Evolutionary conservation across 2,888 invertebrate species (phyloP).

Genomic region (Pyrrhosoma nymphula): DNA sequence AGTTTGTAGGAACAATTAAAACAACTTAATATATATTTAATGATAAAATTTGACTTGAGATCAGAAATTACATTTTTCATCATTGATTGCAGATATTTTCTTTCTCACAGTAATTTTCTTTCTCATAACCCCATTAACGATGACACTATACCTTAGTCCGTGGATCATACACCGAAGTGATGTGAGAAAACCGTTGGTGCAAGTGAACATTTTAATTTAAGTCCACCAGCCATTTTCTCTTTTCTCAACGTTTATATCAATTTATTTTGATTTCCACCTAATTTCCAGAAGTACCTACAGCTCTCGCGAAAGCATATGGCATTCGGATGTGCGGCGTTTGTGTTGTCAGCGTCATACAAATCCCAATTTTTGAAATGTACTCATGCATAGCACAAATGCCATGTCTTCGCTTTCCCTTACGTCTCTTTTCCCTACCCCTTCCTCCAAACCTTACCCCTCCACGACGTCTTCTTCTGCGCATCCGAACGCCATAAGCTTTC

Average conservation of each 20-base stretch:
- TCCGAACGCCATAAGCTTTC: no score
- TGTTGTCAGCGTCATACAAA: no score
- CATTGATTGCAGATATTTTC: not conserved
- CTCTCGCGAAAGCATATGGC: no score
- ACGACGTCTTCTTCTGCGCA: no score
- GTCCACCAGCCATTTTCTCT: no score
- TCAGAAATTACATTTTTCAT: not conserved
- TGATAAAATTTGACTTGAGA: not conserved
- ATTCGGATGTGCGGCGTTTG: no score
- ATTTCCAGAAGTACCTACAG: not conserved
- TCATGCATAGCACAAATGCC: no score
- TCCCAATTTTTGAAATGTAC: no score
- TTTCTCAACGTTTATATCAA: not conserved
- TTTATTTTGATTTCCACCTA: not conserved
- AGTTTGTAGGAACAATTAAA: slow-evolving; percentile 40
- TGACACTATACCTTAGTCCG: not conserved
- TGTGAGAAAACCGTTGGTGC: not conserved
- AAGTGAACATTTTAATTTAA: not conserved
- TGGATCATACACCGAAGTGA: not conserved
- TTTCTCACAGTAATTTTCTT: not conserved
- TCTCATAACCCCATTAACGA: not conserved
- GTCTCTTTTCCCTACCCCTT: no score
- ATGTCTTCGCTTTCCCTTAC: no score
- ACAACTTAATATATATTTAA: not conserved
- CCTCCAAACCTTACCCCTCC: no score